Evolutionary conservation across 1,140 invertebrate genomes (phyloP), one percentile per base, ranked within the genome.

Genomic region (Pararge aegeria): DNA sequence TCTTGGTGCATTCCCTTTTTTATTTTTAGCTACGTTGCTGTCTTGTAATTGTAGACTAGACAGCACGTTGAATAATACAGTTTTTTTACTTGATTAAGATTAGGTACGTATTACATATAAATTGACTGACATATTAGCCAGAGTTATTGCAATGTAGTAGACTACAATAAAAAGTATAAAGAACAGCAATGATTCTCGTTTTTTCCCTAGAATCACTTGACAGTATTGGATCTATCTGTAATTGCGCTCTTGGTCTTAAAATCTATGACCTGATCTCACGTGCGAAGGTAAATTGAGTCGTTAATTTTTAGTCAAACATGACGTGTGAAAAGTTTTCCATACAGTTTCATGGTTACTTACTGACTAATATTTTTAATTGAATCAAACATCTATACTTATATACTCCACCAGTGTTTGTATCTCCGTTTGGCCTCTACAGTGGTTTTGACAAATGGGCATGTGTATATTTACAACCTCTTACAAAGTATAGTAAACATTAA

Each of bases 1-100:
- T 50, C 29, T 5, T 29, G 24, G 48, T 9, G 21, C 38, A 55
- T 67, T 61, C 58, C 44, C 69, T 68, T 57, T 30, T 64, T 75
- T 42, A 42, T 42, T 42, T 42, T 42, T 42, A 42, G 38, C 16
- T 42, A 5, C 38, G 13, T 15, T 15, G 16, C 16, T 15, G 6
- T 42, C 13, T 18, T 42, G 13, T 42, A 42, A 15, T 42, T 16
- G 38, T 5, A 3, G 13, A 15, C 38, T 18, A 18, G 12, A 34
- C 12, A 16, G 6, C 13, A 42, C n/a, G n/a, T 42, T 42, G 38
- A 16, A 42, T 42, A 42, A 42, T 42, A 9, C 9, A 16, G 2
- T 42, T 18, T 1, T 16, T 3, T 15, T 37, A 37, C n/a, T 5
- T 37, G n/a, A 12, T 3, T 37, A 37, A n/a, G n/a, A n/a, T n/a